phyloP scores from a whole-genome alignment of 2,113 vertebrate genomes.

The Megaleporinus macrocephalus region DNA sequence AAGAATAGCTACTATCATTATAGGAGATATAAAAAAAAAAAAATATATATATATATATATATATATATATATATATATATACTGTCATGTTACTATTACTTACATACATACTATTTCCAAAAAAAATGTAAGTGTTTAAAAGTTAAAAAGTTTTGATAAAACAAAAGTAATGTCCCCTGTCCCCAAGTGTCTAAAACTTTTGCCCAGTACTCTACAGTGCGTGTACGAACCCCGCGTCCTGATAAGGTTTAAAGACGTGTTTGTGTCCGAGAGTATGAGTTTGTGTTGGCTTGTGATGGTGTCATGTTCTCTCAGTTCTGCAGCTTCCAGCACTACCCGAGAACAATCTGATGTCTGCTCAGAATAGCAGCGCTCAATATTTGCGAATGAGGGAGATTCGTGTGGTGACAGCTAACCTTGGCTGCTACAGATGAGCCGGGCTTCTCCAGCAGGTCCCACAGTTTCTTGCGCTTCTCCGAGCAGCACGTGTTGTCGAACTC shows the following conservation, averaged over 20 bases:
- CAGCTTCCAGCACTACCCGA: neutral
- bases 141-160: too few species aligned
- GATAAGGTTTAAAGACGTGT: neutral
- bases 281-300: neutral
- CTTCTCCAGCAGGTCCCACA: constrained; percentile 98
- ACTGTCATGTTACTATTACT: too few species aligned
- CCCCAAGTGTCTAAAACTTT: too few species aligned
- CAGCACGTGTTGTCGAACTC: constrained; percentile 98
- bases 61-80: too few species aligned
- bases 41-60: too few species aligned
- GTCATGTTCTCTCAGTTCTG: neutral
- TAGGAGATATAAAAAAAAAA: too few species aligned
- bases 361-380: neutral
- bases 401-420: constrained; percentile 81
- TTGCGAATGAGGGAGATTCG: neutral
- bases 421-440: constrained; percentile 97
- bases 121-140: too few species aligned
- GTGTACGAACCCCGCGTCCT: neutral
- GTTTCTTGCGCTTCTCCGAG: constrained; percentile 94
- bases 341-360: neutral
- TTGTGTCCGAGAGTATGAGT: neutral
- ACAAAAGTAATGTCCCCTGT: too few species aligned
- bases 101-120: too few species aligned
- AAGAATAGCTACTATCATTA: too few species aligned
- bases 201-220: too few species aligned